Conservation (phyloP, 2,888 invertebrate species). For the Aromia moschata region DNA sequence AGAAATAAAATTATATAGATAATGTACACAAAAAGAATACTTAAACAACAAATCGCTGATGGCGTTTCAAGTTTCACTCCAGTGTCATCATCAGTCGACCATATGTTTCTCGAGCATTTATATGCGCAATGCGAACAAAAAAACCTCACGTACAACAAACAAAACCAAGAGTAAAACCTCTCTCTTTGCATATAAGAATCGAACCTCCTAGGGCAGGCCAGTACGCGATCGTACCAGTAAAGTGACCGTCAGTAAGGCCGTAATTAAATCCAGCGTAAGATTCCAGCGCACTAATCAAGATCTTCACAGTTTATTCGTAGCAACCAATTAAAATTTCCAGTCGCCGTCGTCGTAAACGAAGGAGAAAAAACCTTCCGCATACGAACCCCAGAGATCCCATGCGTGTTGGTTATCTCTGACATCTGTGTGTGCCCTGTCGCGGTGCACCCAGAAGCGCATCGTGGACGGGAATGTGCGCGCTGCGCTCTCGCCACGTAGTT, state of each 20-base stretch:
- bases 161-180: no score
- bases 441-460: conserved; percentile 22
- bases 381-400: conserved; percentile 13
- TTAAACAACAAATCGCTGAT: no score
- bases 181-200: no score
- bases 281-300: conserved; percentile 28
- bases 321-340: conserved; percentile 29
- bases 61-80: no score
- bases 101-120: no score
- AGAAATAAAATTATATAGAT: no score
- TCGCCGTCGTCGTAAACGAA: conserved; percentile 9
- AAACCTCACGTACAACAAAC: no score
- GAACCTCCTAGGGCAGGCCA: no score
- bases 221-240: not conserved
- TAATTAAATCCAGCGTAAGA: conserved; percentile 12
- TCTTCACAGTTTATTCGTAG: conserved; percentile 26
- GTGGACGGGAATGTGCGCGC: conserved; percentile 15
- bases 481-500: conserved; percentile 25
- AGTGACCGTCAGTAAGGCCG: not conserved
- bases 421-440: conserved; percentile 14
- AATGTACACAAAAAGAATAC: no score
- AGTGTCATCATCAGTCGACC: no score
- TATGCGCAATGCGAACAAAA: no score
- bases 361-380: conserved; percentile 8
- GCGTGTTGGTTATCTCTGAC: conserved; percentile 28